These are phyloP conservation scores for Drosophila macrospina DNA, from an alignment of 2,888 invertebrate species.

Conservation along the genomic window DNA sequence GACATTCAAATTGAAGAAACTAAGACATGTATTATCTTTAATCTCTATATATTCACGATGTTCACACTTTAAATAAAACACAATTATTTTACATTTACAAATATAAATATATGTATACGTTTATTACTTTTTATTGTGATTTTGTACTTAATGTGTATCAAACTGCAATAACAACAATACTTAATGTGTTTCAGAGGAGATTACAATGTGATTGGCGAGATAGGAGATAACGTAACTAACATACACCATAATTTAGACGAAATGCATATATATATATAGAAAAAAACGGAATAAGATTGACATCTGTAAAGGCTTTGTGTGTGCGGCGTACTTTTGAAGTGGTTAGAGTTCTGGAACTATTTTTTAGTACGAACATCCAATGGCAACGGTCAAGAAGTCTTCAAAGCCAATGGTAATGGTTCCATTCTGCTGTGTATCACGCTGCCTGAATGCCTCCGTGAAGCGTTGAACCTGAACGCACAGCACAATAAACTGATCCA, in stretches of 20 bases:
- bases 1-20: slow-evolving; percentile 29
- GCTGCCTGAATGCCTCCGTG: slow-evolving; percentile 93
- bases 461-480: slow-evolving; percentile 95
- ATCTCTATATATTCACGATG: slow-evolving; percentile 33
- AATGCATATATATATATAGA: slow-evolving; percentile 42
- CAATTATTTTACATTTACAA: slow-evolving; percentile 52
- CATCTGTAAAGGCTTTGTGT: slow-evolving; percentile 39
- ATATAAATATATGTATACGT: slow-evolving; percentile 51
- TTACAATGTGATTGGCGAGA: slow-evolving; percentile 54
- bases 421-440: slow-evolving; percentile 93
- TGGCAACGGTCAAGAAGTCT: slow-evolving; percentile 94
- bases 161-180: slow-evolving; percentile 55
- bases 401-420: slow-evolving; percentile 94
- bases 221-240: slow-evolving; percentile 29
- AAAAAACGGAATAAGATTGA: slow-evolving; percentile 60
- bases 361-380: slow-evolving; percentile 88
- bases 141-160: slow-evolving; percentile 64
- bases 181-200: slow-evolving; percentile 52
- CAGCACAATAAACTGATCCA: slow-evolving; percentile 95
- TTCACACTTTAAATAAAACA: slow-evolving; percentile 66
- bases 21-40: slow-evolving; percentile 53
- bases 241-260: slow-evolving; percentile 46
- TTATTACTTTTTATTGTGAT: slow-evolving; percentile 54
- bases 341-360: not conserved
- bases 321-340: slow-evolving; percentile 20